These are phyloP conservation scores for Tachysurus fulvidraco DNA, from an alignment of 2,113 vertebrate species.

Conservation along the genomic window DNA sequence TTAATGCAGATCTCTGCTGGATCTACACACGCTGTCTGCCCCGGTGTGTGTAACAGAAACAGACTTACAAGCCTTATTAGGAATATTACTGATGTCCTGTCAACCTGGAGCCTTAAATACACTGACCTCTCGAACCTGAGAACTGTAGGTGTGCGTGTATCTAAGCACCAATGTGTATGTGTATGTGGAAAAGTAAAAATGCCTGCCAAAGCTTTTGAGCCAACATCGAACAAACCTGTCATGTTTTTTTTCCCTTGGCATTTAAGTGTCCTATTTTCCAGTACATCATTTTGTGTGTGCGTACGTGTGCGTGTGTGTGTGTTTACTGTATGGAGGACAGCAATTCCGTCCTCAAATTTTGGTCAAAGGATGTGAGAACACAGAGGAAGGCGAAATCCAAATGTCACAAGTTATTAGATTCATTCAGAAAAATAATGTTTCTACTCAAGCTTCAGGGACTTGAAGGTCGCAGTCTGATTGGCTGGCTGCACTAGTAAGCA, in stretches of 20 bases:
- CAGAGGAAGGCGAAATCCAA: neutral
- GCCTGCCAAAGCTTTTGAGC: neutral
- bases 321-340: neutral
- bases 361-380: neutral
- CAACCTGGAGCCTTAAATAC: slow-evolving; percentile 52
- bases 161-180: slow-evolving; percentile 13
- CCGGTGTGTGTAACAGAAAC: slow-evolving; percentile 46
- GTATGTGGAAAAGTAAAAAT: slow-evolving; percentile 17
- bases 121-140: slow-evolving; percentile 31
- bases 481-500: neutral
- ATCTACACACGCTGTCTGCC: slow-evolving; percentile 28
- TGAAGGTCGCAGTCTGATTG: neutral
- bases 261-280: slow-evolving; percentile 36
- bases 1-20: slow-evolving; percentile 18
- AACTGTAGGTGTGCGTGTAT: slow-evolving; percentile 11
- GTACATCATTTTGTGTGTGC: neutral
- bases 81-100: slow-evolving; percentile 54
- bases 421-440: neutral
- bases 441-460: neutral
- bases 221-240: slow-evolving; percentile 6
- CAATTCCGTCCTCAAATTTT: neutral
- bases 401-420: neutral
- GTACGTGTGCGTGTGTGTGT: slow-evolving; percentile 3
- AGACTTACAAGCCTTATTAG: slow-evolving; percentile 20
- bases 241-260: slow-evolving; percentile 15